A percentile compares a stretch with the other conserved stretches of the same genome.
Conservation (phyloP, 2,113 vertebrate genomes). For the Gorsachius goisagi region DNA sequence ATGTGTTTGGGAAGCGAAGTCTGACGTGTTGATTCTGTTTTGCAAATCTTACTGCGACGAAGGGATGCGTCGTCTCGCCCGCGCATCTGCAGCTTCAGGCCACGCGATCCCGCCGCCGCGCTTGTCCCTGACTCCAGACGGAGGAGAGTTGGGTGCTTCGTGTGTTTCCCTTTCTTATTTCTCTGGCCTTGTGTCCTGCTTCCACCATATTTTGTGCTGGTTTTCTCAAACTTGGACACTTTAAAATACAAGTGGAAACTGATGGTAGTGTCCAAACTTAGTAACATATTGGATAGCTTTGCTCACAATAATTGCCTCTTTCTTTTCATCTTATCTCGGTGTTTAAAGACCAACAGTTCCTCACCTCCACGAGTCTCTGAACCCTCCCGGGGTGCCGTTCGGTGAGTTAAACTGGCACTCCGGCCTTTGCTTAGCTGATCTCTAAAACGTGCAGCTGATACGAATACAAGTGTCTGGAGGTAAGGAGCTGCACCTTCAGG, state of each 20-base stretch:
- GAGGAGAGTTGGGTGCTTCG: neutral
- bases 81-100: no score
- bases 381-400: neutral
- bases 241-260: conserved; percentile 33
- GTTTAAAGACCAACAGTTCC: conserved; percentile 41
- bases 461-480: neutral
- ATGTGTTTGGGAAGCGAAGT: neutral
- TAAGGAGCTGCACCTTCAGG: neutral
- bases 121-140: neutral
- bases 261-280: conserved; percentile 8
- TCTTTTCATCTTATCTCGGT: conserved; percentile 57
- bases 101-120: fast-evolving
- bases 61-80: fast-evolving
- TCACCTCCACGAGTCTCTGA: conserved; percentile 48
- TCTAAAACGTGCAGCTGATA: neutral
- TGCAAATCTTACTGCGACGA: neutral
- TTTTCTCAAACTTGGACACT: neutral
- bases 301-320: conserved; percentile 28
- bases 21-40: neutral
- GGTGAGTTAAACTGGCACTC: neutral
- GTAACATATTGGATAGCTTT: conserved; percentile 60
- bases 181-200: neutral
- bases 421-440: neutral
- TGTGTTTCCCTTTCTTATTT: neutral
- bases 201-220: neutral